These are phyloP conservation scores for Coranthus polyacanthus DNA, from an alignment of 2,797 vertebrate species.

Conservation along the genomic window DNA sequence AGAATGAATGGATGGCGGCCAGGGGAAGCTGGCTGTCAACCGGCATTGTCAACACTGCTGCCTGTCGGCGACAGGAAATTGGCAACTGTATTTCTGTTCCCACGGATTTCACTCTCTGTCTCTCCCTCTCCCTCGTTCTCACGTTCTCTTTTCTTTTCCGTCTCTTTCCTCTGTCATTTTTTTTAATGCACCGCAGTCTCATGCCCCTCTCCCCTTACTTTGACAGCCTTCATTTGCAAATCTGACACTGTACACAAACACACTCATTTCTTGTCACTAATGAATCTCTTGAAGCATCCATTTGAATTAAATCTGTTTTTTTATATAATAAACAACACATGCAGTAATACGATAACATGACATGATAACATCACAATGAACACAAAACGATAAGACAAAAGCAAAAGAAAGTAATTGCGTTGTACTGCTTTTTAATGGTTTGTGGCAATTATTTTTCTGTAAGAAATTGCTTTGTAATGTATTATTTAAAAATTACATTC, in stretches of 20 bases:
- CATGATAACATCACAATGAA: too few species aligned
- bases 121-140: conserved; percentile 37
- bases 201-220: conserved; percentile 55
- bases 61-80: conserved; percentile 78
- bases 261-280: conserved; percentile 18
- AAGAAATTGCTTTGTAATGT: too few species aligned
- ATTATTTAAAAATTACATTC: too few species aligned
- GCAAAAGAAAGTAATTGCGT: too few species aligned
- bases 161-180: conserved; percentile 44
- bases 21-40: conserved; percentile 75
- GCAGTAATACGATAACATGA: too few species aligned
- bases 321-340: too few species aligned
- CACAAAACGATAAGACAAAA: too few species aligned
- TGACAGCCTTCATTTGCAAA: conserved; percentile 63
- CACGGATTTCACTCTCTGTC: conserved; percentile 56
- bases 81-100: conserved; percentile 75
- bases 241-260: conserved; percentile 50
- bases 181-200: conserved; percentile 51
- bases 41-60: conserved; percentile 73
- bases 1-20: conserved; percentile 69
- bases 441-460: too few species aligned
- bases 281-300: conserved; percentile 29
- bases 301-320: conserved; percentile 21
- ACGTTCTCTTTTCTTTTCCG: conserved; percentile 32
- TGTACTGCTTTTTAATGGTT: too few species aligned